Base-by-base conservation (phyloP, 2,888 invertebrate genomes). In the Drosophila quinaria region DNA sequence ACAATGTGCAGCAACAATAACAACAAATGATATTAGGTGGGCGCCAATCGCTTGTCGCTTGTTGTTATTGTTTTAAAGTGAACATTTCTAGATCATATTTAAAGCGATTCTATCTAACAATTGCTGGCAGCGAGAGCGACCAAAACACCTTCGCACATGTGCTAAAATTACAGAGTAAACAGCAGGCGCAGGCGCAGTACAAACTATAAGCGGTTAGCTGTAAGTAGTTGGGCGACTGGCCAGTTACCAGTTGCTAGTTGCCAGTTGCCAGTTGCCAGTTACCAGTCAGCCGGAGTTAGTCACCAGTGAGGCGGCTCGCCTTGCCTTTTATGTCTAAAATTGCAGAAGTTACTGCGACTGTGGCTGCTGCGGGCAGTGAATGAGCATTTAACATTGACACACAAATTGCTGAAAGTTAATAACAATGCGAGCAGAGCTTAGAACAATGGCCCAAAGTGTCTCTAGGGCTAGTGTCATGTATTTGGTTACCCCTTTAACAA, bases 371-470 rank as follows among this genome's bases (percentile, higher is more conserved):
- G 72, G 84, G 81, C 83, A 74, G 73, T 78, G 74, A 80, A 78
- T 73, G 70, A 76, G 68, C 66, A 81, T 86, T 90, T 91, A 90
- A 90, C 91, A 91, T 91, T 91, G 91, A 91, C 91, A 91, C 87
- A 77, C 78, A 87, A 91, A 91, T 86, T 77, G 87, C 81, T 86
- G 78, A 75, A 76, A 80, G 80, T 72, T 83, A 80, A 72, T 47
- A 56, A 67, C 66, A 72, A 68, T 59, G 61, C 74, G 55, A 74
- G 56, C 55, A 68, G 41, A 54, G 60, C 11, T 58, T 3, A 67
- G 49, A 70, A 80, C 76, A 78, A 76, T 52, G 78, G 65, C 70
- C 56, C 51, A 62, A 70, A 80, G 74, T 74, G 67, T 70, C 51
- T 42, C 51, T 46, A 63, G 63, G 63, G 63, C 62, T 54, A 64